These are phyloP conservation scores for Haliclona indistincta DNA, from an alignment of 37 sponge, comb jelly and placozoan species.

Conservation along the genomic window DNA sequence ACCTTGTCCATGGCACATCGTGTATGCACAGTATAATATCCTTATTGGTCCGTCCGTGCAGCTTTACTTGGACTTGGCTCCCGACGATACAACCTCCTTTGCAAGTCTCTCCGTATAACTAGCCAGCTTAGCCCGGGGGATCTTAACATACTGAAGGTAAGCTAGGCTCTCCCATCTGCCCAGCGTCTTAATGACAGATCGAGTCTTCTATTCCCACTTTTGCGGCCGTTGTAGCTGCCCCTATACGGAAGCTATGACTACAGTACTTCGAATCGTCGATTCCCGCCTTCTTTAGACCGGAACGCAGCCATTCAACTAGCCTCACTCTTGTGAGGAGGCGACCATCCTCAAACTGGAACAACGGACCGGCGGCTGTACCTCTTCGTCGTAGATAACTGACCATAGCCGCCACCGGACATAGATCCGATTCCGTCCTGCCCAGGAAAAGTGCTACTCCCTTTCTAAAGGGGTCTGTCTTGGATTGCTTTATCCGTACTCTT, in stretches of 20 bases:
- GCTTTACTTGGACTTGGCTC: too few species aligned
- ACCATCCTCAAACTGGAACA: constrained; percentile 10
- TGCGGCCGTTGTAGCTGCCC: constrained; percentile 31
- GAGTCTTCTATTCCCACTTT: constrained; percentile 9
- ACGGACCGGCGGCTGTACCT: constrained; percentile 14
- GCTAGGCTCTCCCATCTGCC: constrained; percentile 43
- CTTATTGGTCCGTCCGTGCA: too few species aligned
- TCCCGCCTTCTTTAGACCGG: constrained; percentile 4
- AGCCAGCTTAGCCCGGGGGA: constrained; percentile 21
- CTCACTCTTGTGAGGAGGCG: too few species aligned
- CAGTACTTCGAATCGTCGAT: constrained; percentile 2
- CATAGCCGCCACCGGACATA: constrained; percentile 38
- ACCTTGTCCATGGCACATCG: too few species aligned
- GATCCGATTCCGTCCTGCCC: neutral
- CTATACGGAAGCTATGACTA: constrained; percentile 26
- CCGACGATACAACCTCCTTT: too few species aligned
- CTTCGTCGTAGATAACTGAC: neutral
- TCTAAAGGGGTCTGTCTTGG: constrained; percentile 55
- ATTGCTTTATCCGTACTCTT: constrained; percentile 6
- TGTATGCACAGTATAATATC: too few species aligned
- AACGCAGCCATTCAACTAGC: constrained; percentile 9
- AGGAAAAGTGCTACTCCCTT: constrained; percentile 20
- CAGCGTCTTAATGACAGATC: constrained; percentile 10
- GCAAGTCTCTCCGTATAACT: constrained; percentile 2
- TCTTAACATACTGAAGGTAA: constrained; percentile 24